Evolutionary conservation across 2,113 vertebrate species (phyloP).

Genomic region (Anoura caudifer): DNA sequence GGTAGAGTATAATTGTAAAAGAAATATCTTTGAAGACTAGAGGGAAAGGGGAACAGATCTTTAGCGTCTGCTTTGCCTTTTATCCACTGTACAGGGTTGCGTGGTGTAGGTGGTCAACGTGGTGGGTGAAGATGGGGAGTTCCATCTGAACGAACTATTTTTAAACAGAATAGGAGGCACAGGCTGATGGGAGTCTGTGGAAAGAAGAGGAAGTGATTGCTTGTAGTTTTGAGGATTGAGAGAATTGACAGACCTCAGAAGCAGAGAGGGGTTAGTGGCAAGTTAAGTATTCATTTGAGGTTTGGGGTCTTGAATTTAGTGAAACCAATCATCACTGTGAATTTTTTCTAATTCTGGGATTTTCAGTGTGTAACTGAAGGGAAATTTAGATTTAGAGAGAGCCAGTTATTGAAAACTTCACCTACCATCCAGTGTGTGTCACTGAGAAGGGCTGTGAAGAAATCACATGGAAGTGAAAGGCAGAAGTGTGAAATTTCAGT

Average conservation of each 20-base stretch:
- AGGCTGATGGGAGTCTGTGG: not conserved
- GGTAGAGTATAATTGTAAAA: not conserved
- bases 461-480: constrained; percentile 43
- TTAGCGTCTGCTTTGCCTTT: not conserved
- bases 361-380: not conserved
- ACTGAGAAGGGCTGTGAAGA: not conserved
- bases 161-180: not conserved
- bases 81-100: not conserved
- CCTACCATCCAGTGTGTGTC: not conserved
- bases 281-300: not conserved
- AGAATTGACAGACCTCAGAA: not conserved
- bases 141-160: not conserved
- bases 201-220: not conserved
- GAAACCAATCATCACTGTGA: not conserved
- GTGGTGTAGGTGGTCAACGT: not conserved
- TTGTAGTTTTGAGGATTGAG: not conserved
- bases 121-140: not conserved
- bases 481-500: constrained; percentile 66
- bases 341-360: not conserved
- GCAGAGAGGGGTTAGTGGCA: not conserved
- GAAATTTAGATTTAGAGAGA: not conserved
- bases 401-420: not conserved
- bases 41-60: not conserved
- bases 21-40: not conserved
- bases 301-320: not conserved